Evolutionary conservation across 2,113 vertebrate species (phyloP).

Genomic region (Tautogolabrus adspersus): DNA sequence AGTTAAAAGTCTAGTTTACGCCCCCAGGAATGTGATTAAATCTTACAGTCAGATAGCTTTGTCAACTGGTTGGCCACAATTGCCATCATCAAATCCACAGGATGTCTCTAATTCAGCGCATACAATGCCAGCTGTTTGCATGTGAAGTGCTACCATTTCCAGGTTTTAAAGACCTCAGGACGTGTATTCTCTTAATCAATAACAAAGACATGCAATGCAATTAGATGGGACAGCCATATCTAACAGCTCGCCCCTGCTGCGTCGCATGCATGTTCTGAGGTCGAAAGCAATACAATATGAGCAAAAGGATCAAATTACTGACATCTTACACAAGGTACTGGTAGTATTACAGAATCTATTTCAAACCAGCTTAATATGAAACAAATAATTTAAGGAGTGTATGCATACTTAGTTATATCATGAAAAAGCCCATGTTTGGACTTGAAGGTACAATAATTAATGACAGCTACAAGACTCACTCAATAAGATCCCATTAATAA

Average conservation of each 20-base stretch:
- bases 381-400: conserved; percentile 12
- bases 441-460: conserved; percentile 26
- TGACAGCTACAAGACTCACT: conserved; percentile 13
- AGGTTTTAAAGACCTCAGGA: conserved; percentile 47
- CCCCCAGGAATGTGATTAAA: conserved; percentile 52
- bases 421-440: conserved; percentile 3
- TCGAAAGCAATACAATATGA: conserved; percentile 60
- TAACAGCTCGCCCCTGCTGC: conserved; percentile 1
- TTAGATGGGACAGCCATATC: conserved; percentile 54
- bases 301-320: conserved; percentile 46
- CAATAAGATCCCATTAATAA: conserved; percentile 36
- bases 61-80: conserved; percentile 53
- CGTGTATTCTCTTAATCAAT: conserved; percentile 69
- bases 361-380: conserved; percentile 34
- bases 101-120: conserved; percentile 63
- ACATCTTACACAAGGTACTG: conserved; percentile 44
- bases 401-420: conserved; percentile 6
- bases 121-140: conserved; percentile 69
- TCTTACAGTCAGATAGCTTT: conserved; percentile 47
- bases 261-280: conserved; percentile 22
- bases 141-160: conserved; percentile 58
- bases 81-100: conserved; percentile 65
- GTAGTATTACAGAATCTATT: conserved; percentile 63
- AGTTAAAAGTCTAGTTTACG: conserved; percentile 37
- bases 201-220: conserved; percentile 39